Evolutionary conservation across 2,797 vertebrate genomes (phyloP).

Genomic region (Sciaenops ocellatus): DNA sequence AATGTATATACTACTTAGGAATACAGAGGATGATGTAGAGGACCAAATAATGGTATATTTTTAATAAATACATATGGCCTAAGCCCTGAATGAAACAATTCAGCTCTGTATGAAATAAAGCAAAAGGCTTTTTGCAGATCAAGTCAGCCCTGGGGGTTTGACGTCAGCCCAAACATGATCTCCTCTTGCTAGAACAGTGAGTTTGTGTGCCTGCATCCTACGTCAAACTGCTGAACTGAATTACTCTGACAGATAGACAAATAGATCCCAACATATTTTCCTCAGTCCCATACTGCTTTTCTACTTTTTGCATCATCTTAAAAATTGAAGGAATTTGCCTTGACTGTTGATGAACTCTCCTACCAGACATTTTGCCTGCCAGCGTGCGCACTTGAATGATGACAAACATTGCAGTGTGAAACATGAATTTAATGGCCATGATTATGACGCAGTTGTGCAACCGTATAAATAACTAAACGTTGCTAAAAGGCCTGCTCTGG

Average conservation of each 20-base stretch:
- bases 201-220: background rate
- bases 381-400: background rate
- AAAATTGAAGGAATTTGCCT: background rate
- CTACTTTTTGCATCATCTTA: background rate
- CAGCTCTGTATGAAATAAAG: slow-evolving; percentile 28
- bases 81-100: slow-evolving; percentile 1
- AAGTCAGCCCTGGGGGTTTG: slow-evolving; percentile 25
- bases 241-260: slow-evolving; percentile 9
- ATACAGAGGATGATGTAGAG: background rate
- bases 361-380: background rate
- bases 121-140: slow-evolving; percentile 25
- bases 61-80: too few species aligned
- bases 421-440: background rate
- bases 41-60: background rate
- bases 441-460: background rate
- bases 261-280: background rate
- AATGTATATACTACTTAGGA: slow-evolving; percentile 1
- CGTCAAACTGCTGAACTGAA: slow-evolving; percentile 17
- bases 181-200: background rate
- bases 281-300: background rate
- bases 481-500: background rate
- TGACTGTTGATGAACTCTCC: background rate
- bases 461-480: background rate
- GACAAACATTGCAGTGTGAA: background rate
- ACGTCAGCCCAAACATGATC: slow-evolving; percentile 28